Evolutionary conservation across 2,888 invertebrate species (phyloP).

Genomic region (Euzetes globulus): DNA sequence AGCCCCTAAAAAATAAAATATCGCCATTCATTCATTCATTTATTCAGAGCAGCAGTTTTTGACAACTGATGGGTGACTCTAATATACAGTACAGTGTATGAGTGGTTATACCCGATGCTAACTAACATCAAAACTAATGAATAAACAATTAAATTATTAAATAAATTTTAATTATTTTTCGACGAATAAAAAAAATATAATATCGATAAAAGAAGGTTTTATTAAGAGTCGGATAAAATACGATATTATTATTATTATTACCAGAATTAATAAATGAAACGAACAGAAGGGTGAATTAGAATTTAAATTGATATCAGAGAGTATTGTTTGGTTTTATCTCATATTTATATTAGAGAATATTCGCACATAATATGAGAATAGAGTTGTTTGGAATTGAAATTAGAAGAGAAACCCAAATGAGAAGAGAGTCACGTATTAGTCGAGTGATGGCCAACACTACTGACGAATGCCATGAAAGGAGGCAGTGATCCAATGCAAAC

Average conservation of each 20-base stretch:
- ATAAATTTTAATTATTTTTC: neutral
- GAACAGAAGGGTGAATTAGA: neutral
- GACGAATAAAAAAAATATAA: neutral
- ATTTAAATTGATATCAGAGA: neutral
- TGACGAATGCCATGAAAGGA: neutral
- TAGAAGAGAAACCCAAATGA: neutral
- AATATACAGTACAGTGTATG: neutral
- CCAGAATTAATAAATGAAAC: neutral
- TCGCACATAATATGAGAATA: neutral
- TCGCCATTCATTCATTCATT: neutral
- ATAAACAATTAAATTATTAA: neutral
- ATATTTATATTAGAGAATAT: conserved; percentile 9
- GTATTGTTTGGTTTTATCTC: conserved; percentile 13
- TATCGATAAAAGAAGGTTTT: neutral
- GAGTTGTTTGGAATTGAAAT: conserved; percentile 10
- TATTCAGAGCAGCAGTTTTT: neutral
- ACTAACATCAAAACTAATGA: neutral
- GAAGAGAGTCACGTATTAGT: conserved; percentile 22
- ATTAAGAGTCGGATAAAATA: neutral
- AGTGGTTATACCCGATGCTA: neutral
- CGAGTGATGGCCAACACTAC: neutral
- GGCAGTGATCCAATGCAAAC: conserved; percentile 24
- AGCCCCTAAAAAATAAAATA: neutral
- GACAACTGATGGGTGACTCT: neutral
- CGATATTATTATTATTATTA: neutral